Evolutionary conservation across 2,113 vertebrate genomes (phyloP), one percentile per base, ranked within the genome.

Genomic region (Sturnira hondurensis): DNA sequence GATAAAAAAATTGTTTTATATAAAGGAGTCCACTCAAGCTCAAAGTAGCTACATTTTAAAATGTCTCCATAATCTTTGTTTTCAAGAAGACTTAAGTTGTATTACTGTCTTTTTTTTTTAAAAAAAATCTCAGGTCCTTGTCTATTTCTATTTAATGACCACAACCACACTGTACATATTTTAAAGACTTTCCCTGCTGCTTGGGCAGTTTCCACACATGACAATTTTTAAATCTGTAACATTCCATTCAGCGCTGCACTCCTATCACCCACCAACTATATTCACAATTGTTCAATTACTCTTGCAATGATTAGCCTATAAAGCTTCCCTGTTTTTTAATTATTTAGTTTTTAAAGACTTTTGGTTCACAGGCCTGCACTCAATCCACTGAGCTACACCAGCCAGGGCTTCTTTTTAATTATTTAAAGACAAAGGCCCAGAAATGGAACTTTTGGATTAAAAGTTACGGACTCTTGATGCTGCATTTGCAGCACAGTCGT

Each of bases 191-290:
- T 47, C 0, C 19, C 31, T 4, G 20, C 33, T 19, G 24, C 11
- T 4, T 5, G 14, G 17, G 45, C 31, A 36, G 22, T 31, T 68
- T 36, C 63, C 41, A 83, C 9, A 41, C 33, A 54, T 1, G 0
- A 43, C 43, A 16, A 4, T 14, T 31, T 14, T 63, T 38, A 20
- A 71, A n/a, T 12, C 1, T 0, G 0, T 8, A 82, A 31, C 5
- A n/a, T 14, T 52, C 14, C 17, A 70, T n/a, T 19, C 33, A 8
- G 19, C 8, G 77, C 74, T 58, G 15, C 28, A 65, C 20, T 50
- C 28, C 24, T 22, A 61, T 22, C 38, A 33, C 33, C 63, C 31
- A 45, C 65, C 56, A n/a, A 41, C 13, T 16, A 41, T 15, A 31
- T 50, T 67, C 82, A 36, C 52, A 52, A 19, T 5, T 56, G 3